A percentile compares a stretch with the other conserved stretches of the same genome.
These are phyloP conservation scores for Melanchra persicariae DNA, from an alignment of 2,888 invertebrate species.

Conservation along the genomic window DNA sequence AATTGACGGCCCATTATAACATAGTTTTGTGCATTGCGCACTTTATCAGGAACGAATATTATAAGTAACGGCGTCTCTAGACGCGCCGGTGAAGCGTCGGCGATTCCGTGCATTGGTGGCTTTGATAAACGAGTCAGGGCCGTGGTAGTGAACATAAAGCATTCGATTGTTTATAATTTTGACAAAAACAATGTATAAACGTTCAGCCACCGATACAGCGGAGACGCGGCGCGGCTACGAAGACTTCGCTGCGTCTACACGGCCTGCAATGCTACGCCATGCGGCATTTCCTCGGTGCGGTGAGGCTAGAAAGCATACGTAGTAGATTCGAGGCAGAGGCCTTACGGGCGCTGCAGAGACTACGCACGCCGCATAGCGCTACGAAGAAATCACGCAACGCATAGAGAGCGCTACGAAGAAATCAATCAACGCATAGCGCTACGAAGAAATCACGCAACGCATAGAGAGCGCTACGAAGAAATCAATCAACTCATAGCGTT, in stretches of 20 bases:
- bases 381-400: too few species aligned
- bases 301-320: not conserved
- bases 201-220: not conserved
- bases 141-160: not conserved
- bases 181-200: not conserved
- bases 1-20: not conserved
- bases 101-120: not conserved
- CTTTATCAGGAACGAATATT: not conserved
- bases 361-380: too few species aligned
- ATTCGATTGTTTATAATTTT: not conserved
- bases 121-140: slow-evolving; percentile 24
- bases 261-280: not conserved
- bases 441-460: too few species aligned
- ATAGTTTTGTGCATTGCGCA: not conserved
- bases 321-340: too few species aligned
- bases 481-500: too few species aligned
- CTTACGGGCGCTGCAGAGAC: too few species aligned
- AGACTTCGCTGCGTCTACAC: not conserved
- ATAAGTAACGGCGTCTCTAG: not conserved
- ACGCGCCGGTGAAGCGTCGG: not conserved
- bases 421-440: too few species aligned
- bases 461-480: too few species aligned
- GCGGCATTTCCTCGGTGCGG: not conserved
- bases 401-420: too few species aligned
- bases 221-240: too few species aligned